Conservation (phyloP, 1,140 invertebrate species). For the Musca vetustissima region DNA sequence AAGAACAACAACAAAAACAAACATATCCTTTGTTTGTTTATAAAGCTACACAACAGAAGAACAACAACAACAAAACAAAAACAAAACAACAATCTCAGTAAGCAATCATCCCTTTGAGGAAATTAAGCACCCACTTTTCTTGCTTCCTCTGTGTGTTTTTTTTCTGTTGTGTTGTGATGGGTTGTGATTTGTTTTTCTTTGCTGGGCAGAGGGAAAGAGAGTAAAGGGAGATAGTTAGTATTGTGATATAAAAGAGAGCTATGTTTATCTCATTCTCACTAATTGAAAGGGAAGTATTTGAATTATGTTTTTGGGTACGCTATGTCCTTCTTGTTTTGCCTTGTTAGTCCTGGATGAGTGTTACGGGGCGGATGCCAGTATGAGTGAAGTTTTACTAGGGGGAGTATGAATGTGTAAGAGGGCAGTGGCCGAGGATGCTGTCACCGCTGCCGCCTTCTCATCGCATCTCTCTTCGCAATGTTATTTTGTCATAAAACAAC, state of each 20-base stretch:
- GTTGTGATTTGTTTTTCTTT: too few species aligned
- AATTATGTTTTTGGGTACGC: too few species aligned
- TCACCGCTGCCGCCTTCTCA: neutral
- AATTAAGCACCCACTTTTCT: slow-evolving; percentile 19
- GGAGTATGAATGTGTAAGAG: neutral
- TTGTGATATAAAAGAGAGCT: too few species aligned
- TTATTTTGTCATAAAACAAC: slow-evolving; percentile 24
- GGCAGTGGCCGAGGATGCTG: slow-evolving; percentile 20
- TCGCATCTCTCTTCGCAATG: slow-evolving; percentile 9
- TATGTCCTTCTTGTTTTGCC: too few species aligned
- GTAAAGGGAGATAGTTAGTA: too few species aligned
- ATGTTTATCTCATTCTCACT: neutral
- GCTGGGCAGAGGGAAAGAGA: too few species aligned
- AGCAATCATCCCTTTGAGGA: slow-evolving; percentile 20
- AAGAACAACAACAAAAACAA: neutral
- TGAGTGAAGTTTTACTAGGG: too few species aligned
- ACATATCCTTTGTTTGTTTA: slow-evolving; percentile 23
- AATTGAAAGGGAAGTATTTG: neutral
- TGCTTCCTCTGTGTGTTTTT: too few species aligned
- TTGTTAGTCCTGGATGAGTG: too few species aligned
- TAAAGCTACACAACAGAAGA: neutral
- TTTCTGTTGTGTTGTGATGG: too few species aligned
- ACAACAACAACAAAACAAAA: neutral
- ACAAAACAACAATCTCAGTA: slow-evolving; percentile 11
- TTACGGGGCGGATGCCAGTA: too few species aligned